A percentile compares a stretch with the other conserved stretches of the same genome.
Evolutionary conservation across 2,113 vertebrate species (phyloP).

Genomic region (Oreochromis aureus): DNA sequence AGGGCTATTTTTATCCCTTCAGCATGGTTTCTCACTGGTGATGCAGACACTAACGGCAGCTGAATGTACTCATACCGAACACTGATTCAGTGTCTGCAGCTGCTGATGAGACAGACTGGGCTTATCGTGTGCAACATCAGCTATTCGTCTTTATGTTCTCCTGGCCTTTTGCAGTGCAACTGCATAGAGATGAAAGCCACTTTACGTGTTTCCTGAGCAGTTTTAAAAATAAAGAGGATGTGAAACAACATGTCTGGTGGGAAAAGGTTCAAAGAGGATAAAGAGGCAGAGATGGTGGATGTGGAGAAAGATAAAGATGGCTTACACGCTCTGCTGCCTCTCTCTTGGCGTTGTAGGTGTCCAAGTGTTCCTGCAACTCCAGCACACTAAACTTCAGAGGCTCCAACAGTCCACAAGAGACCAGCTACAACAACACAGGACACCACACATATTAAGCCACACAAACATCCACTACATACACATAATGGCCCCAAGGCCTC

Average conservation of each 20-base stretch:
- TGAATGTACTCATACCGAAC: constrained; percentile 32
- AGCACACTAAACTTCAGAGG: constrained; percentile 95
- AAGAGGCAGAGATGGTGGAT: background rate
- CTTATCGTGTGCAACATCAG: constrained; percentile 29
- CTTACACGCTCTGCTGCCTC: constrained; percentile 91
- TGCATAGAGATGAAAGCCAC: background rate
- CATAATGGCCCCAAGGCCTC: background rate
- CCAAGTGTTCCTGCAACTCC: constrained; percentile 96
- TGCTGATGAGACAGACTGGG: constrained; percentile 9
- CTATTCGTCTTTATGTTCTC: constrained; percentile 10
- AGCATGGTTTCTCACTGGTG: constrained; percentile 7
- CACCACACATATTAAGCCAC: constrained; percentile 24
- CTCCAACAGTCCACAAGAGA: constrained; percentile 93
- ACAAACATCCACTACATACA: background rate
- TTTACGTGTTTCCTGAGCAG: background rate
- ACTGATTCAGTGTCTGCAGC: constrained; percentile 20
- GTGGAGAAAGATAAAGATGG: background rate
- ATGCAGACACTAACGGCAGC: constrained; percentile 32
- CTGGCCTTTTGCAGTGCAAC: background rate
- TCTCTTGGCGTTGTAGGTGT: constrained; percentile 91
- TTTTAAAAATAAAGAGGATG: background rate
- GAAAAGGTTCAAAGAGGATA: background rate
- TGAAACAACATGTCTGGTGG: background rate
- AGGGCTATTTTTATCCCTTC: constrained; percentile 64
- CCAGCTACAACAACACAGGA: constrained; percentile 74